A percentile compares a stretch with the other conserved stretches of the same genome.
Evolutionary conservation across 1,140 invertebrate species (phyloP).

Genomic region (Brachionus manjavacas): DNA sequence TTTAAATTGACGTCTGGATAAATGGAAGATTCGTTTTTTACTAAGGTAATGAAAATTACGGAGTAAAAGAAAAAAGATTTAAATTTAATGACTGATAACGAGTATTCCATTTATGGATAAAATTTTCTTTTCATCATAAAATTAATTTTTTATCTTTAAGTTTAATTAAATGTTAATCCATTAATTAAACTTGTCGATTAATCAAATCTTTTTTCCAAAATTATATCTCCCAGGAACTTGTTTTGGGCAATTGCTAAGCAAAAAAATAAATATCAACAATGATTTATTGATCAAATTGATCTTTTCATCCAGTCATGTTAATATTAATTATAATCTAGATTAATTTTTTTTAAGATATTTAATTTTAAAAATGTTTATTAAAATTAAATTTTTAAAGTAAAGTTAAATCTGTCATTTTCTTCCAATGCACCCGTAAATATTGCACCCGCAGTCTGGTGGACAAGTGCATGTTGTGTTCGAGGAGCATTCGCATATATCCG

Average conservation of each 20-base stretch:
- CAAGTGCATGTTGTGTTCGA: neutral
- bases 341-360: neutral
- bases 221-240: neutral
- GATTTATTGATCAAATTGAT: neutral
- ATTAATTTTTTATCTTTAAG: neutral
- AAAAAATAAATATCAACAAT: neutral
- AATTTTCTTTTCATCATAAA: neutral
- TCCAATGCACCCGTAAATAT: neutral
- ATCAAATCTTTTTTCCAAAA: neutral
- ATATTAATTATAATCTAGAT: neutral
- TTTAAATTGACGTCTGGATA: neutral
- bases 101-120: neutral
- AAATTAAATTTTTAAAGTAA: neutral
- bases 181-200: neutral
- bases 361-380: neutral
- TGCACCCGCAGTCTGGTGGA: neutral
- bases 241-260: neutral
- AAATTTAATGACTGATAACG: neutral
- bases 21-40: neutral
- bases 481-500: neutral
- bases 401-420: neutral
- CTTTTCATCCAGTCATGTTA: too few species aligned
- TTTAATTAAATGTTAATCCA: neutral
- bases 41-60: neutral
- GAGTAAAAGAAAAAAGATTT: neutral